Percentiles rank a stretch among this genome's conserved stretches.
phyloP scores from a whole-genome alignment of 2,888 invertebrate species.

The Halictus ligatus region DNA sequence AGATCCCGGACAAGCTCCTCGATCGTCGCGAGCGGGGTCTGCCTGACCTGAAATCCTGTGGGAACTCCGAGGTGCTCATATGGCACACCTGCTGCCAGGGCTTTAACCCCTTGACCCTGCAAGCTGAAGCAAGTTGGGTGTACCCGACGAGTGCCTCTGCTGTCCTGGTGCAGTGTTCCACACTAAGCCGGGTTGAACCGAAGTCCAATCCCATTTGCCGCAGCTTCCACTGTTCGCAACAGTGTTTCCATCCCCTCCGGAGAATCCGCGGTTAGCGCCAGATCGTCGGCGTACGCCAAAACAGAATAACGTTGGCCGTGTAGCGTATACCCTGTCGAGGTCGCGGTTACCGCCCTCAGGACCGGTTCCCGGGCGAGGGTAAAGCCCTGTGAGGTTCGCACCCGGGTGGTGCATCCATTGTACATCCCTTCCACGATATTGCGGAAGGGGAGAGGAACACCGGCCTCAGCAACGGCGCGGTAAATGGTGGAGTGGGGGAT shows the following conservation, averaged over 20 bases:
- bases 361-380: neutral
- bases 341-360: neutral
- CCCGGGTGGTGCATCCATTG: neutral
- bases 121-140: neutral
- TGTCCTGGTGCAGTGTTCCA: neutral
- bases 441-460: constrained; percentile 27
- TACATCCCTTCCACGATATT: neutral
- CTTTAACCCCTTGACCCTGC: neutral
- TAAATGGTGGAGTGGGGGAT: constrained; percentile 76
- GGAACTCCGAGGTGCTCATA: constrained; percentile 4
- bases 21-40: neutral
- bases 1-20: neutral
- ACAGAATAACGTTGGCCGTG: neutral
- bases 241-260: neutral
- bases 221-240: neutral
- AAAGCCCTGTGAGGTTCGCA: neutral
- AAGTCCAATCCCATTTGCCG: neutral
- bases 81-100: neutral
- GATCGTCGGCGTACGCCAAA: neutral
- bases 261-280: neutral
- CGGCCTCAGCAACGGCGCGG: constrained; percentile 52
- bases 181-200: neutral
- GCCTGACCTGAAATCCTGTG: neutral
- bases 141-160: too few relatives aligned
- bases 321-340: neutral